Evolutionary conservation across 2,888 invertebrate genomes (phyloP).

Genomic region (Parnassius apollo): DNA sequence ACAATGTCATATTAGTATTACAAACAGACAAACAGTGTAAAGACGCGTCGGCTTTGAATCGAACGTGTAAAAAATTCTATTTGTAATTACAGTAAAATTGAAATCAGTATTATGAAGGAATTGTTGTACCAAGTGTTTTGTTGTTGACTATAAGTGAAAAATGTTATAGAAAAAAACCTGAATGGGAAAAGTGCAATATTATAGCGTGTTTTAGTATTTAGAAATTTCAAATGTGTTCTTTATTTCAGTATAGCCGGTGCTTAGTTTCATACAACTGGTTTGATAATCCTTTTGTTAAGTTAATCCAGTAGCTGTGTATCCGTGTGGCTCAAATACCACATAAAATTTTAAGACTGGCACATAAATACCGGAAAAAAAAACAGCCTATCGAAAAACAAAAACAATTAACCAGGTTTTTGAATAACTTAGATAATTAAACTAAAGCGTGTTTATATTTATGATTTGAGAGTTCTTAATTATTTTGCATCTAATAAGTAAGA

Average conservation of each 20-base stretch:
- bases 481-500: no score
- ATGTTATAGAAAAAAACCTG: not conserved
- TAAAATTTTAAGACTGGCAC: no score
- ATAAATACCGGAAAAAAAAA: no score
- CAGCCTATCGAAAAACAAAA: no score
- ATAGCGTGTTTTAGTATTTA: no score
- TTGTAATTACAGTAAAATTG: no score
- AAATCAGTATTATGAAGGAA: no score
- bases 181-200: not conserved
- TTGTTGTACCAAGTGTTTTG: no score
- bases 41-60: constrained; percentile 31
- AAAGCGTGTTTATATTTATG: no score
- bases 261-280: constrained; percentile 8
- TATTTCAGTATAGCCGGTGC: constrained; percentile 5
- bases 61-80: constrained; percentile 18
- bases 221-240: not conserved
- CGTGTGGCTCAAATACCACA: not conserved
- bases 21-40: constrained; percentile 48
- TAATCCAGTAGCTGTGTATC: not conserved
- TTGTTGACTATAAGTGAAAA: constrained; percentile 3
- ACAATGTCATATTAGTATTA: constrained; percentile 64
- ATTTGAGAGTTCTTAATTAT: no score
- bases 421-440: no score
- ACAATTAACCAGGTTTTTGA: no score
- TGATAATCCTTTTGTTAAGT: constrained; percentile 6